These are phyloP conservation scores for Lucilia cuprina DNA, from an alignment of 1,140 invertebrate species.

Conservation along the genomic window DNA sequence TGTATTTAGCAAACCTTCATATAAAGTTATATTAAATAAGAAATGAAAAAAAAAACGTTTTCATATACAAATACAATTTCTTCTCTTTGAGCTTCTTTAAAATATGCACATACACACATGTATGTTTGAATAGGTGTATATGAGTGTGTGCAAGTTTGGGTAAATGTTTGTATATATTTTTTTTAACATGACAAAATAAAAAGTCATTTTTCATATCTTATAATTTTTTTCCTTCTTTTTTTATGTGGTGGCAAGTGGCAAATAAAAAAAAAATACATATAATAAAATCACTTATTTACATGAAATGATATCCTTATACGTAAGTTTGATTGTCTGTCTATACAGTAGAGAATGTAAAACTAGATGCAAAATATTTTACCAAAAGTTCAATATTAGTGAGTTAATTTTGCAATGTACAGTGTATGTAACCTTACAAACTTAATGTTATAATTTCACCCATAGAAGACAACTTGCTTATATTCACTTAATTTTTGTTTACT, in stretches of 20 bases:
- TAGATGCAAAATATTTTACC: too few relatives aligned
- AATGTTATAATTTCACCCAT: too few relatives aligned
- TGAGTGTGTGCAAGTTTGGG: neutral
- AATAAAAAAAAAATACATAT: constrained; percentile 6
- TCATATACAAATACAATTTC: too few relatives aligned
- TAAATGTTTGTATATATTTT: neutral
- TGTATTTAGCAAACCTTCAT: too few relatives aligned
- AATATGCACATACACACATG: neutral
- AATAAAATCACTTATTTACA: constrained; percentile 6
- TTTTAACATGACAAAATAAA: neutral
- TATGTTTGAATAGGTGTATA: neutral
- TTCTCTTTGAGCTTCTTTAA: too few relatives aligned
- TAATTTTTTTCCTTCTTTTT: neutral
- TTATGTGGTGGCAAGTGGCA: constrained; percentile 9
- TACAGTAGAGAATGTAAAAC: neutral
- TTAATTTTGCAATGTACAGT: too few relatives aligned
- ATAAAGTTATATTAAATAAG: too few relatives aligned
- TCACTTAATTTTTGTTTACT: too few relatives aligned
- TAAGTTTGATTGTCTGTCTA: neutral
- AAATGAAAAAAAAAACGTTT: too few relatives aligned
- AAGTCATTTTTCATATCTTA: constrained; percentile 18
- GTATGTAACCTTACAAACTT: too few relatives aligned
- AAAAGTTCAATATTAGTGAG: too few relatives aligned
- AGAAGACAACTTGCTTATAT: too few relatives aligned
- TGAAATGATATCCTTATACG: neutral